phyloP scores from a whole-genome alignment of 2,113 vertebrate species.

The Pseudopipra pipra region DNA sequence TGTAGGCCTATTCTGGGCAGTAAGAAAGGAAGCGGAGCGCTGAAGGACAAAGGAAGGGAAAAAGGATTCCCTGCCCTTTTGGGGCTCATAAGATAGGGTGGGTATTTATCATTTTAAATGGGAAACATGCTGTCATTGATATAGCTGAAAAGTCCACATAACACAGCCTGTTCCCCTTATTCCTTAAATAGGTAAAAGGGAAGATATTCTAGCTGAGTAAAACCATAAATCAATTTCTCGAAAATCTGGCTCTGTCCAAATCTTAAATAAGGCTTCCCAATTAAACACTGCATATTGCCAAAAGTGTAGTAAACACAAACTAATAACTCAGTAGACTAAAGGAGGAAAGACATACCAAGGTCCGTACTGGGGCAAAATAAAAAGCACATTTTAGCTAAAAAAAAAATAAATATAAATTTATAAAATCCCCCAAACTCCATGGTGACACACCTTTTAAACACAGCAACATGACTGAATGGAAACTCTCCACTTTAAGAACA shows the following conservation, averaged over 20 bases:
- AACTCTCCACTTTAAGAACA: neutral
- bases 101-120: conserved; percentile 57
- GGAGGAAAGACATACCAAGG: neutral
- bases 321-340: neutral
- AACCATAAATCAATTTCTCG: neutral
- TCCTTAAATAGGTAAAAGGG: conserved; percentile 4
- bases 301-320: neutral
- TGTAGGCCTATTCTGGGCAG: conserved; percentile 59
- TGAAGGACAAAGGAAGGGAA: conserved; percentile 66
- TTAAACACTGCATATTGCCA: neutral
- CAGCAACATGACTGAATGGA: neutral
- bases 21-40: neutral
- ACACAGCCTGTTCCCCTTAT: conserved; percentile 20
- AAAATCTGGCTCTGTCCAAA: neutral
- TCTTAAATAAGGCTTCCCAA: conserved; percentile 10
- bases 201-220: neutral
- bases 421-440: neutral
- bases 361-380: neutral
- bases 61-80: conserved; percentile 29
- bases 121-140: conserved; percentile 52
- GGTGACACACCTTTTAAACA: neutral
- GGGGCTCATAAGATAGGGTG: conserved; percentile 26
- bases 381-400: neutral
- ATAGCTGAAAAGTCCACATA: conserved; percentile 42
- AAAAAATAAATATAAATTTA: neutral